Percentiles rank a stretch among this genome's conserved stretches.
phyloP scores from a whole-genome alignment of 2,113 vertebrate species.

The Pachyramphus minor region DNA sequence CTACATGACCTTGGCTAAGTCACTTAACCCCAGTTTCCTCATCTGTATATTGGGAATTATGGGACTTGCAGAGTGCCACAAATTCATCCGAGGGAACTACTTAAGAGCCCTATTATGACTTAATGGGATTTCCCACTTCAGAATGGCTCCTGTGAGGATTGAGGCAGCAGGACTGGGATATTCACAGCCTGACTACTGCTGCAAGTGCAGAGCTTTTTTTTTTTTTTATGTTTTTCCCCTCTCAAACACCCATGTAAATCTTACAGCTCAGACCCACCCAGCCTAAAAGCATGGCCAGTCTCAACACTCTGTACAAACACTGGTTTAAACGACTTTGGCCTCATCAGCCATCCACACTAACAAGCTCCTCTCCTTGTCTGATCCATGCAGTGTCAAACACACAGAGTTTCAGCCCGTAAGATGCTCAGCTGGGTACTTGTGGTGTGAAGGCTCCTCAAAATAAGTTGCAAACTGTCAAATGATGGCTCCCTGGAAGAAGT shows the following conservation, averaged over 20 bases:
- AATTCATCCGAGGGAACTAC: slow-evolving; percentile 31
- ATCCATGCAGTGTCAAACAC: not conserved
- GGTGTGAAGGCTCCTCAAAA: not conserved
- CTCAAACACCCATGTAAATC: not conserved
- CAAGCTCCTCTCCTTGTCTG: not conserved
- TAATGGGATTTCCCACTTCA: slow-evolving; percentile 54
- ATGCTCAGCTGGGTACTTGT: not conserved
- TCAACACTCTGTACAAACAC: not conserved
- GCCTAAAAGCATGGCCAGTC: not conserved
- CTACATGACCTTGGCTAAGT: not conserved
- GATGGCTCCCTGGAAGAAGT: not conserved
- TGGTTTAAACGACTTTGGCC: not conserved
- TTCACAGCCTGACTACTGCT: not conserved
- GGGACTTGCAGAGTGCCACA: slow-evolving; percentile 26
- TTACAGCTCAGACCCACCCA: not conserved
- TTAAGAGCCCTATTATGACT: slow-evolving; percentile 38
- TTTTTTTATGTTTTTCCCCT: fast-evolving
- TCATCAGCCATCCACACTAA: not conserved
- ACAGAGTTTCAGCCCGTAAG: not conserved
- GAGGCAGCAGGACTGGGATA: not conserved
- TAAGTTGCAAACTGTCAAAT: not conserved
- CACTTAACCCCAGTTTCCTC: slow-evolving; percentile 53
- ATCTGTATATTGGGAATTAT: slow-evolving; percentile 26
- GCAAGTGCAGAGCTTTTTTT: not conserved
- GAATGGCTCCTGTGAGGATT: not conserved